Base-by-base conservation (phyloP, 37 sponge, comb jelly and placozoan species). In the Haliclona indistincta region DNA sequence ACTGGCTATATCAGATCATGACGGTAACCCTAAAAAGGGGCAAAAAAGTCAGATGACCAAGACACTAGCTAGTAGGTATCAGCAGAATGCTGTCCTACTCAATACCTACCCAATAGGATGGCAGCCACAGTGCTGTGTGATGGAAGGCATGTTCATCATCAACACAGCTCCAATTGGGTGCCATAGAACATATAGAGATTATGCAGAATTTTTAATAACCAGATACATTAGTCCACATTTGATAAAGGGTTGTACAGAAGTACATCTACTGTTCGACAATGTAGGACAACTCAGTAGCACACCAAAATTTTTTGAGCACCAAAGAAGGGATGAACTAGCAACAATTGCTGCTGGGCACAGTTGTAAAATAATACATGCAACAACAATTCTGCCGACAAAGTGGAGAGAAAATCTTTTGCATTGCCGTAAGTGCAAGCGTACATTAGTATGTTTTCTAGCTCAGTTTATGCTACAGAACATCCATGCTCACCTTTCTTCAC, bases 71-170 rank as follows among this genome's bases (percentile, higher is more conserved):
- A 77, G 52, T 17, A 53, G 68, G 1, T 77, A 77, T 54, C 23
- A 77, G 6, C 6, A 11, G 22, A 4, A 56, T 65, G 40, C 41
- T 1, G 17, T 42, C 7, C 63, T 63, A 58, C 62, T n/a, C 37
- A 23, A 23, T 58, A n/a, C n/a, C n/a, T n/a, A n/a, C n/a, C 25
- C 26, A 23, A 7, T 58, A 11, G 25, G 25, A n/a, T 58, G 60
- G 74, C 17, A 20, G 22, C 74, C 74, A 56, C n/a, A 74, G 13
- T 35, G 61, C 43, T 20, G 8, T 19, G 22, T 74, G 8, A 38
- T 56, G 20, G 74, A 74, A 43, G 74, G 74, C 20, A 74, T 74
- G 74, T 74, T 74, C 40, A 28, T 74, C 6, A 74, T 74, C 6
- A 74, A 74, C 54, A 74, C 74, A 34, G 37, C 58, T 38, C 74